Evolutionary conservation across 2,113 vertebrate species (phyloP).

Genomic region (Paralichthys olivaceus): DNA sequence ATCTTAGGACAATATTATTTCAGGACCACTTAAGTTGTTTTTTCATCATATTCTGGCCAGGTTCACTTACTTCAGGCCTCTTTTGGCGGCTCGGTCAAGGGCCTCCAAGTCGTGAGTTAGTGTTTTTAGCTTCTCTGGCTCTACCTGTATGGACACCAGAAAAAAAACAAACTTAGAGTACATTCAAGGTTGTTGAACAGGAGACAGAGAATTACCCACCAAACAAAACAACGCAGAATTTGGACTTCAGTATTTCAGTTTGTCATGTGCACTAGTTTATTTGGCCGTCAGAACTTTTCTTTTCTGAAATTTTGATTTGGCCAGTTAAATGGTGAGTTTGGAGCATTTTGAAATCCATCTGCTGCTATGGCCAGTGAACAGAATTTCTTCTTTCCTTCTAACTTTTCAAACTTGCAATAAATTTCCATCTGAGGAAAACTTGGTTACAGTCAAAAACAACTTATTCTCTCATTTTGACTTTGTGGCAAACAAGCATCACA

Average conservation of each 20-base stretch:
- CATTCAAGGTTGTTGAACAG: background rate
- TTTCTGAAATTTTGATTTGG: constrained; percentile 4
- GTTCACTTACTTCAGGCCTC: constrained; percentile 93
- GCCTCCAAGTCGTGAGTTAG: constrained; percentile 97
- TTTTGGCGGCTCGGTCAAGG: constrained; percentile 90
- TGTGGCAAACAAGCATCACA: background rate
- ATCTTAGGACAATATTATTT: background rate
- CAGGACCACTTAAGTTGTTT: too few species aligned
- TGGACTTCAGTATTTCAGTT: background rate
- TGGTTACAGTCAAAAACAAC: background rate
- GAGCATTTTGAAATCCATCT: constrained; percentile 13
- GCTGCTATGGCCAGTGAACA: background rate
- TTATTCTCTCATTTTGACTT: background rate
- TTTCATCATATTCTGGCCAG: background rate
- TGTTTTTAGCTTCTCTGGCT: constrained; percentile 96
- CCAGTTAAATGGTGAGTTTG: background rate
- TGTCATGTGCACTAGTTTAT: background rate
- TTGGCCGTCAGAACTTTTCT: background rate
- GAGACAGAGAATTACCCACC: background rate
- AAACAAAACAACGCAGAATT: background rate
- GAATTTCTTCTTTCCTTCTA: background rate
- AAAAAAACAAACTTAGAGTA: constrained; percentile 20
- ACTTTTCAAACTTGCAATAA: too few species aligned
- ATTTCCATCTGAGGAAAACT: too few species aligned
- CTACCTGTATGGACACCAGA: constrained; percentile 87